Conservation (phyloP, 2,888 invertebrate species). For the Amphimallon solstitiale region DNA sequence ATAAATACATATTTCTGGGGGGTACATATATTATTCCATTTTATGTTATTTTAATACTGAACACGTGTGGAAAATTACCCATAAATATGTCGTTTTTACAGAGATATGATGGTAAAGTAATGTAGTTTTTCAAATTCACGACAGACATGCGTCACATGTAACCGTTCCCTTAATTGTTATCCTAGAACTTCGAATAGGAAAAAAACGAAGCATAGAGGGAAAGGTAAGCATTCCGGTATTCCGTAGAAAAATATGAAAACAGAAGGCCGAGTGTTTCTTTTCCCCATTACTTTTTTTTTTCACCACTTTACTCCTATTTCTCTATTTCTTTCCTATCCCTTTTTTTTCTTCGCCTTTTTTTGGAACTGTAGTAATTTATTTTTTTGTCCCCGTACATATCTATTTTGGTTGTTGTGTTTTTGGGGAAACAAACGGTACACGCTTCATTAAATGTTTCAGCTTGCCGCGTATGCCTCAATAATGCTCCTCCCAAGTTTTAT, state of each 20-base stretch:
- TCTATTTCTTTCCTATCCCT: too few species aligned
- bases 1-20: too few species aligned
- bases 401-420: too few species aligned
- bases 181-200: slow-evolving; percentile 11
- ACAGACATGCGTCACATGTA: slow-evolving; percentile 22
- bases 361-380: too few species aligned
- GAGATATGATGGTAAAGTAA: too few species aligned
- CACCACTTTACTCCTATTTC: too few species aligned
- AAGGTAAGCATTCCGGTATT: background rate
- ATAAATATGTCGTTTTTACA: slow-evolving; percentile 22
- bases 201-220: background rate
- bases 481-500: too few species aligned
- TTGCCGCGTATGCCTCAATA: too few species aligned
- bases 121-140: background rate
- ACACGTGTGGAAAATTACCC: slow-evolving; percentile 40
- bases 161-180: slow-evolving; percentile 20
- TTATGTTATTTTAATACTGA: slow-evolving; percentile 32
- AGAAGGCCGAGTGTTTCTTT: background rate
- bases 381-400: too few species aligned
- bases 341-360: too few species aligned
- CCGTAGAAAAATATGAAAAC: background rate
- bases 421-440: too few species aligned
- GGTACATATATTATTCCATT: slow-evolving; percentile 20
- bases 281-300: background rate
- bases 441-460: too few species aligned